These are phyloP conservation scores for Miniopterus natalensis DNA, from an alignment of 2,113 vertebrate genomes.

Conservation along the genomic window DNA sequence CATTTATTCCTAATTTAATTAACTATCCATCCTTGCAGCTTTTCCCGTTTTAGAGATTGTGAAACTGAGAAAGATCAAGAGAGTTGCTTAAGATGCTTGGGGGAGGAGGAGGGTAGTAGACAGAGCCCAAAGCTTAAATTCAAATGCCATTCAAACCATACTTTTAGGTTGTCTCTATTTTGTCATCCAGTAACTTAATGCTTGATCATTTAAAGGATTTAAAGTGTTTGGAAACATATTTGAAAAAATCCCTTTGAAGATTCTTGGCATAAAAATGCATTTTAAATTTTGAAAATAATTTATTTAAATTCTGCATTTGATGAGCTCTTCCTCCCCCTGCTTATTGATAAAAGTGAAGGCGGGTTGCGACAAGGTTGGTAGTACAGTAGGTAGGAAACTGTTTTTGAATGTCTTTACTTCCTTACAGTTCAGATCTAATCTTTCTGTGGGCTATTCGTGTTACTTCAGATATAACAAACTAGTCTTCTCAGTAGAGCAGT, in stretches of 20 bases:
- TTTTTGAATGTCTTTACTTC: conserved; percentile 33
- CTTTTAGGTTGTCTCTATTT: conserved; percentile 62
- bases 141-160: conserved; percentile 34
- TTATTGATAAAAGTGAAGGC: conserved; percentile 66
- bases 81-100: conserved; percentile 69
- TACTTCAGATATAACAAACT: not conserved
- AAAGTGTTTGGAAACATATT: conserved; percentile 54
- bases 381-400: conserved; percentile 32
- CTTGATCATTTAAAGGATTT: conserved; percentile 55
- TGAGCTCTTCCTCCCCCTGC: not conserved
- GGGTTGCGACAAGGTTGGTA: conserved; percentile 42
- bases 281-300: conserved; percentile 70
- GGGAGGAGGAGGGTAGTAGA: conserved; percentile 14
- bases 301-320: conserved; percentile 58
- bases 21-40: conserved; percentile 73
- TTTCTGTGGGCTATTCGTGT: conserved; percentile 37
- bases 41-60: conserved; percentile 78
- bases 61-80: conserved; percentile 77
- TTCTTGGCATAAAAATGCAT: conserved; percentile 50
- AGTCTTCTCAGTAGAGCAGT: not conserved
- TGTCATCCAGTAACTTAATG: conserved; percentile 51
- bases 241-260: conserved; percentile 70
- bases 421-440: conserved; percentile 40
- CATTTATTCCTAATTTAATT: conserved; percentile 81
- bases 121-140: conserved; percentile 65